Conservation (phyloP, 92 coral and sea anemone genomes). For the Virgularia gustaviana region DNA sequence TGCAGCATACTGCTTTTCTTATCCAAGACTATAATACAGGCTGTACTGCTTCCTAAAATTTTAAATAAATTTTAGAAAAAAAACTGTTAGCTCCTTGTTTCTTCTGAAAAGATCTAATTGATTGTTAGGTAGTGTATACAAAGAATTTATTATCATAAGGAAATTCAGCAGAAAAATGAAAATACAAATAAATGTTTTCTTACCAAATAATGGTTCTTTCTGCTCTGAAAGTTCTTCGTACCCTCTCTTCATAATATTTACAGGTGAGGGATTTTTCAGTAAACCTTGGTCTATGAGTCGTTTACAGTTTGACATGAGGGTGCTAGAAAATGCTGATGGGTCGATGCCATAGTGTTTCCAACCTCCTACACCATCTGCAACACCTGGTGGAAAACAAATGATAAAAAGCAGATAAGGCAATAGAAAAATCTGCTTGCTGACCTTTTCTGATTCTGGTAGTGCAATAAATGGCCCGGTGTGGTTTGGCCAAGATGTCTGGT, state of each 20-base stretch:
- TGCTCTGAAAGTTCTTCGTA: slow-evolving; percentile 82
- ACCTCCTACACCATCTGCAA: slow-evolving; percentile 99
- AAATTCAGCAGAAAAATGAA: background rate
- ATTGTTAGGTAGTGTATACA: too few species aligned
- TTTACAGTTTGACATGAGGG: slow-evolving; percentile 85
- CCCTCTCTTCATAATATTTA: slow-evolving; percentile 67
- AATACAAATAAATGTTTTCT: slow-evolving; percentile 5
- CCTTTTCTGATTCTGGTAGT: background rate
- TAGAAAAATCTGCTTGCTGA: background rate
- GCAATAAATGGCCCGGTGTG: background rate
- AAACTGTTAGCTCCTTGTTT: background rate
- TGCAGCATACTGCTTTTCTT: slow-evolving; percentile 81
- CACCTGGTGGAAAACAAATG: slow-evolving; percentile 49
- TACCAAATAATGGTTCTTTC: slow-evolving; percentile 90
- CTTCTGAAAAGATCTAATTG: too few species aligned
- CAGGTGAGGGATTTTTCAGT: slow-evolving; percentile 69
- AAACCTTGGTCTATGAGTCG: slow-evolving; percentile 78
- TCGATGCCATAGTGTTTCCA: slow-evolving; percentile 98
- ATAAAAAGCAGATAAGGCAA: background rate
- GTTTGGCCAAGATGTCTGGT: slow-evolving; percentile 1
- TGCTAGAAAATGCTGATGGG: slow-evolving; percentile 78
- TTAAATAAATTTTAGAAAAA: background rate
- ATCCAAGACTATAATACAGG: slow-evolving; percentile 84
- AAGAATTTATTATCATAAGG: too few species aligned
- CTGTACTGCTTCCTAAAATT: slow-evolving; percentile 87